These are phyloP conservation scores for Conomelus anceps DNA, from an alignment of 2,888 invertebrate genomes.

Conservation along the genomic window DNA sequence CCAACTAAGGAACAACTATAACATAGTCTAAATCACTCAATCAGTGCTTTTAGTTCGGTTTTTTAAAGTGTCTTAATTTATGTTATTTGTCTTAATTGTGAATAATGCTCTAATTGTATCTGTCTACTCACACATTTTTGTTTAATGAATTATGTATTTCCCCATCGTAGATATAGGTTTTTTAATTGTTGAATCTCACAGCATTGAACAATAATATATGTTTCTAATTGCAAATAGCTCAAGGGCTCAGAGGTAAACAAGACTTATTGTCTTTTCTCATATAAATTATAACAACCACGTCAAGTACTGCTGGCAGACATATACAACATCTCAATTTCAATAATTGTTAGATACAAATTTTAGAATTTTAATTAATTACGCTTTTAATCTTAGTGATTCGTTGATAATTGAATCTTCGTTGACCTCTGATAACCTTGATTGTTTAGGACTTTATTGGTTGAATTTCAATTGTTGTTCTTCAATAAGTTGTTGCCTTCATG, in stretches of 20 bases:
- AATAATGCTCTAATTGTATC: neutral
- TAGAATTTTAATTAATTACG: neutral
- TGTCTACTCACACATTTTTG: neutral
- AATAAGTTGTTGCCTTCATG: neutral
- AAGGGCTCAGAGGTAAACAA: neutral
- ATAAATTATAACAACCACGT: neutral
- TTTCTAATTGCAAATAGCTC: neutral
- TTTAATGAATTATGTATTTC: neutral
- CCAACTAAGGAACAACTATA: conserved; percentile 93
- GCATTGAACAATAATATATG: neutral
- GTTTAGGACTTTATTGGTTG: neutral
- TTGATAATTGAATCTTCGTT: neutral
- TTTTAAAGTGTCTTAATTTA: neutral
- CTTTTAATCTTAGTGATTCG: neutral
- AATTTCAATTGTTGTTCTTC: neutral
- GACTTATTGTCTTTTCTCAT: neutral
- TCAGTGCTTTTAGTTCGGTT: conserved; percentile 1
- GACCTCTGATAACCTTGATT: neutral
- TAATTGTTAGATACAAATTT: neutral
- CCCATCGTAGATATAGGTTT: neutral
- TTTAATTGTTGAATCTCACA: neutral
- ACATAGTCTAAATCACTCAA: conserved; percentile 37
- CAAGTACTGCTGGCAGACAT: neutral
- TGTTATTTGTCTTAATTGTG: conserved; percentile 2
- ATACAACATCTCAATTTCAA: neutral